Evolutionary conservation across 1,140 invertebrate species (phyloP).

Genomic region (Drosophila ogumai): DNA sequence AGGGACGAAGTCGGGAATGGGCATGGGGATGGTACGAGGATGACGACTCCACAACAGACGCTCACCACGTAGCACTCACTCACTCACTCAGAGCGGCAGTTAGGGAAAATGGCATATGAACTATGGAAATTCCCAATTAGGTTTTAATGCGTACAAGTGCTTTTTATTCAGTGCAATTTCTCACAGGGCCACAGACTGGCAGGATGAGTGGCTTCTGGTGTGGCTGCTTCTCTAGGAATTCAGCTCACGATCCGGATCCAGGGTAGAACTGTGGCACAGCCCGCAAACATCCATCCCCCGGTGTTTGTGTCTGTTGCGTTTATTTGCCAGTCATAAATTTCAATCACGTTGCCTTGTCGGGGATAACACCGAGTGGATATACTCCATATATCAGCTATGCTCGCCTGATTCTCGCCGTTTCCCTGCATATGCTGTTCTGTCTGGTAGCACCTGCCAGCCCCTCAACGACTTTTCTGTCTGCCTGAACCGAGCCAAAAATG

Average conservation of each 20-base stretch:
- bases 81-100: slow-evolving; percentile 35
- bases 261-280: slow-evolving; percentile 8
- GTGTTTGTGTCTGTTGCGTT: slow-evolving; percentile 53
- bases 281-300: slow-evolving; percentile 14
- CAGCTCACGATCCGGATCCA: slow-evolving; percentile 60
- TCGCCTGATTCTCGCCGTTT: slow-evolving; percentile 32
- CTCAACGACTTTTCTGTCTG: slow-evolving; percentile 17
- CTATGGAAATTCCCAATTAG: slow-evolving; percentile 84
- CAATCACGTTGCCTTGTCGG: slow-evolving; percentile 82
- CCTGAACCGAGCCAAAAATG: slow-evolving; percentile 19
- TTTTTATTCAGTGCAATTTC: slow-evolving; percentile 83
- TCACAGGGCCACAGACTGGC: slow-evolving; percentile 46
- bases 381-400: slow-evolving; percentile 65
- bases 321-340: slow-evolving; percentile 83
- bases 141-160: slow-evolving; percentile 82
- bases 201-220: neutral
- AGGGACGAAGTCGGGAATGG: neutral
- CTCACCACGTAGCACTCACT: slow-evolving; percentile 31
- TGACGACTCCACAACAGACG: slow-evolving; percentile 12
- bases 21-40: neutral
- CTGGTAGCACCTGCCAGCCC: slow-evolving; percentile 45
- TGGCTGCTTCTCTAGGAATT: slow-evolving; percentile 33
- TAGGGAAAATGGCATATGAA: slow-evolving; percentile 77
- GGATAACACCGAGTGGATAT: slow-evolving; percentile 78
- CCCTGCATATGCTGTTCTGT: slow-evolving; percentile 56